Base-by-base conservation (phyloP, 2,113 vertebrate genomes). In the Chelonoidis abingdonii region DNA sequence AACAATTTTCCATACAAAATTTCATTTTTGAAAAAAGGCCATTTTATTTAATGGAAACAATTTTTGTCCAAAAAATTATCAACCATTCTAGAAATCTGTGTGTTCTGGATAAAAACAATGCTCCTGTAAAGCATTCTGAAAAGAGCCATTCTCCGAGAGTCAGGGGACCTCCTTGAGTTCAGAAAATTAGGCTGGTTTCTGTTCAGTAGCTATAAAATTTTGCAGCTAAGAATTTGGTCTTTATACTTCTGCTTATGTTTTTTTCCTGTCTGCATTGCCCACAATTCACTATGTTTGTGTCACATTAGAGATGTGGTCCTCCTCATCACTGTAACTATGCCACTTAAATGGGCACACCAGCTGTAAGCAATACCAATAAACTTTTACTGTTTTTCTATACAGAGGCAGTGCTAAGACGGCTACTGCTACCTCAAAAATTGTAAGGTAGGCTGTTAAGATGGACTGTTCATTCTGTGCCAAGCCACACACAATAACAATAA, bases 211-310 rank as follows among this genome's bases (percentile, higher is more conserved):
- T 54, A 27, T 1, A 59, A 82, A 83, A 56, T 1, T 29, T 84
- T 25, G 8, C 21, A 81, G 9, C 0, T 80, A 57, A 3, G 59
- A 93, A 21, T 41, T 75, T 83, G 93, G 0, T 3, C 5, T 47
- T 41, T 38, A 41, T 5, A 10, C 1, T 3, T 0, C 9, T 47
- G 7, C 4, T 38, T 24, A 11, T 24, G 14, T 59, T 81, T n/a
- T 16, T 31, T n/a, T 78, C 27, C 69, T 0, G 1, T 35, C 1
- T 7, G 1, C 2, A 56, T 80, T 91, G 1, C 1, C 2, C 4
- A 88, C 1, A 1, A 35, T 80, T 86, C 56, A 31, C n/a, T 93
- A 21, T 29, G 2, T 6, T 25, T 81, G 5, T 22, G 38, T 50
- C 35, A 81, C 2, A n/a, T 2, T 65, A 1, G 4, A 27, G 56